A percentile compares a stretch with the other conserved stretches of the same genome.
These are phyloP conservation scores for Sturnus vulgaris DNA, from an alignment of 2,113 vertebrate species.

Conservation along the genomic window DNA sequence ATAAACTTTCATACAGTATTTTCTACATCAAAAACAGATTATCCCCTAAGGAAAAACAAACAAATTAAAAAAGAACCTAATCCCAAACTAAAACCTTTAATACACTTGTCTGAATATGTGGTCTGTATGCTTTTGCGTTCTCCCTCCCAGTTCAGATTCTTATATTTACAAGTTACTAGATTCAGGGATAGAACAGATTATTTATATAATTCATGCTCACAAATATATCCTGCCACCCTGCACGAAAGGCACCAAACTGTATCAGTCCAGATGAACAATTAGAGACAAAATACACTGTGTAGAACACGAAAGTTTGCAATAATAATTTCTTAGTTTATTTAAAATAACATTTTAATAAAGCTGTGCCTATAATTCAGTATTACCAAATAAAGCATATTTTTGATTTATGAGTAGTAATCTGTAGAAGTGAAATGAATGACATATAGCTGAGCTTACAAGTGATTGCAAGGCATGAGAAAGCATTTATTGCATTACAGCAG, in stretches of 20 bases:
- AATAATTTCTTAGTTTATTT: not conserved
- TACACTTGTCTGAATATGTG: not conserved
- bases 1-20: not conserved
- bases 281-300: not conserved
- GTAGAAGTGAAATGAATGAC: not conserved
- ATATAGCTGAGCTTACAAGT: not conserved
- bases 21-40: not conserved
- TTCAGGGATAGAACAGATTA: not conserved
- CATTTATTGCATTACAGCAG: not conserved
- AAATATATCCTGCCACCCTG: not conserved
- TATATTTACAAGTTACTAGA: not conserved
- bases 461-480: not conserved
- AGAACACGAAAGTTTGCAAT: not conserved
- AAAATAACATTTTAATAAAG: not conserved
- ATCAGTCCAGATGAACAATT: not conserved
- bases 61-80: not conserved
- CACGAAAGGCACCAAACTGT: not conserved
- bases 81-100: not conserved
- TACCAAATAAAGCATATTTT: not conserved
- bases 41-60: not conserved
- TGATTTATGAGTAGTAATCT: not conserved
- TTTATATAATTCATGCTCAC: not conserved
- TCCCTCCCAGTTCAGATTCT: not conserved
- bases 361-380: not conserved
- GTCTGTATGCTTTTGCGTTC: not conserved